These are phyloP conservation scores for Salarias fasciatus DNA, from an alignment of 2,797 vertebrate genomes.

Conservation along the genomic window DNA sequence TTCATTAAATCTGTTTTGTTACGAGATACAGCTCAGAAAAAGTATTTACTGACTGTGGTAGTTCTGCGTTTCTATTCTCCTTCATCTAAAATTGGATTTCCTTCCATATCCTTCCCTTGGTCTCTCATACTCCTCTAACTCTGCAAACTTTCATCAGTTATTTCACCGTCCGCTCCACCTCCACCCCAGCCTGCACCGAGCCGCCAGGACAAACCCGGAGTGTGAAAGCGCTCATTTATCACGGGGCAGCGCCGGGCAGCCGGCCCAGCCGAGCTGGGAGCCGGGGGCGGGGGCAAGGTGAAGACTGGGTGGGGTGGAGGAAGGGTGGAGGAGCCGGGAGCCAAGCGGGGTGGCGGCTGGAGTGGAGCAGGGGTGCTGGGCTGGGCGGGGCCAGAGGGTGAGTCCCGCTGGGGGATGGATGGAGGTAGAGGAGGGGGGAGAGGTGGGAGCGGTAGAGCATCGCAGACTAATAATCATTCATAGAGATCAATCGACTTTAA, in stretches of 20 bases:
- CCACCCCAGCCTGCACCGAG: neutral
- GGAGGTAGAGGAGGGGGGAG: no score
- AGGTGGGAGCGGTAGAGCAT: no score
- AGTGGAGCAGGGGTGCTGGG: slow-evolving; percentile 30
- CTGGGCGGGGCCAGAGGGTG: slow-evolving; percentile 51
- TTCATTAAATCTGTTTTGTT: no score
- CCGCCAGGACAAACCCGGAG: slow-evolving; percentile 64
- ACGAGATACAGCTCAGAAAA: no score
- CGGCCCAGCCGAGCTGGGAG: slow-evolving; percentile 42
- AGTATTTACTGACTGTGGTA: no score
- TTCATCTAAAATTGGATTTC: no score
- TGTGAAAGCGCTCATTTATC: slow-evolving; percentile 73
- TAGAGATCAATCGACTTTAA: no score
- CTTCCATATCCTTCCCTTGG: neutral
- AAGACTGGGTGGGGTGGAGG: slow-evolving; percentile 24
- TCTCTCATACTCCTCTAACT: slow-evolving; percentile 38
- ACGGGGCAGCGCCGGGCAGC: slow-evolving; percentile 42
- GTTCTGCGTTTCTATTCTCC: no score
- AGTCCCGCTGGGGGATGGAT: slow-evolving; percentile 24
- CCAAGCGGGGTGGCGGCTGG: slow-evolving; percentile 36
- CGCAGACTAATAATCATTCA: no score
- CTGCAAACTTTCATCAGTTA: slow-evolving; percentile 54
- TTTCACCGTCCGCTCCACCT: neutral
- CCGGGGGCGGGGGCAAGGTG: slow-evolving; percentile 33
- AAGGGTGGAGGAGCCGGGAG: slow-evolving; percentile 25